These are phyloP conservation scores for Enteromius paludinosus DNA, from an alignment of 2,797 vertebrate species.

Conservation along the genomic window DNA sequence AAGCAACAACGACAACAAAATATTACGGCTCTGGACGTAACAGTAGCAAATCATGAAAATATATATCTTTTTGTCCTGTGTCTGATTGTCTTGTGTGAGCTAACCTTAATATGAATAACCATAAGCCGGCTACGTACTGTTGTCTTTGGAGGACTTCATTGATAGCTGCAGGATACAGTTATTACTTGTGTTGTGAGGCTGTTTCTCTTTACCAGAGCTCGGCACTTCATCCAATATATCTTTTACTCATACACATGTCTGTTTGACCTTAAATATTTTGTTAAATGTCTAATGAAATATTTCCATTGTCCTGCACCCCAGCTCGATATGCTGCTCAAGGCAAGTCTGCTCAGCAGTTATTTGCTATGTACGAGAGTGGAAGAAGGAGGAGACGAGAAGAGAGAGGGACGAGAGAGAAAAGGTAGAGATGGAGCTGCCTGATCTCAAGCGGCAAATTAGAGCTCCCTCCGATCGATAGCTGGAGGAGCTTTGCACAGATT, in stretches of 20 bases:
- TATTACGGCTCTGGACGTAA: too few species aligned
- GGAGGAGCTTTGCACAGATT: conserved; percentile 77
- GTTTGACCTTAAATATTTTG: conserved; percentile 69
- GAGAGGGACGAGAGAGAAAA: conserved; percentile 44
- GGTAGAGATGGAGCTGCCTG: conserved; percentile 62
- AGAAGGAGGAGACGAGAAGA: conserved; percentile 51
- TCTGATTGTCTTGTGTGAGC: not conserved
- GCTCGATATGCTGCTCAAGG: conserved; percentile 74
- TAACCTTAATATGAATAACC: not conserved
- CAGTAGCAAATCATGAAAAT: not conserved
- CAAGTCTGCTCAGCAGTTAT: conserved; percentile 64
- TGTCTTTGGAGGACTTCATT: conserved; percentile 13
- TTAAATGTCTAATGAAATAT: conserved; percentile 75
- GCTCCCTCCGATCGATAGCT: conserved; percentile 81
- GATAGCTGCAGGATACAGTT: not conserved
- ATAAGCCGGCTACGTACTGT: not conserved
- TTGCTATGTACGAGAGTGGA: conserved; percentile 46
- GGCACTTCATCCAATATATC: conserved; percentile 71
- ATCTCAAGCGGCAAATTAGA: conserved; percentile 85
- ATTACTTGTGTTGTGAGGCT: conserved; percentile 41
- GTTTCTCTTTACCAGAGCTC: conserved; percentile 18
- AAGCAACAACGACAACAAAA: too few species aligned
- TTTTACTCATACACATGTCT: conserved; percentile 56
- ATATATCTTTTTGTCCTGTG: not conserved
- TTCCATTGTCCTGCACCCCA: conserved; percentile 67